Evolutionary conservation across 2,888 invertebrate genomes (phyloP).

Genomic region (Diarsia brunnea): DNA sequence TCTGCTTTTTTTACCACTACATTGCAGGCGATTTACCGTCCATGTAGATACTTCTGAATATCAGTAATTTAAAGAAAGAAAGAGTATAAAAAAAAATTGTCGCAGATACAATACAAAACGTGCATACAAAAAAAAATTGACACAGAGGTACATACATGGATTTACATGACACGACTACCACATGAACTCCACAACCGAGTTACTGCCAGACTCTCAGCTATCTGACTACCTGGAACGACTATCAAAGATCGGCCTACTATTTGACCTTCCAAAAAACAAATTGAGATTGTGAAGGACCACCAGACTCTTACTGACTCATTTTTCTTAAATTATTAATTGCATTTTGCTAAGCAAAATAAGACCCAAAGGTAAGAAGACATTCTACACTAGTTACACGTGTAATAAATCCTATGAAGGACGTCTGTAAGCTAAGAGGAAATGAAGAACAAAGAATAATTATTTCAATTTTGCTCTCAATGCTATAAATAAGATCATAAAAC

Average conservation of each 20-base stretch:
- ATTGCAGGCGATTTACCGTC: neutral
- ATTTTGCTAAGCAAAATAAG: too few species aligned
- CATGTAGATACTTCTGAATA: neutral
- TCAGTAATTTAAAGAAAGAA: neutral
- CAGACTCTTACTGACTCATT: too few species aligned
- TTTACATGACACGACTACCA: neutral
- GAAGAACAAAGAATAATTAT: neutral
- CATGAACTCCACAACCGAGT: neutral
- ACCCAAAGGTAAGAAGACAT: too few species aligned
- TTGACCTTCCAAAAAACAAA: neutral
- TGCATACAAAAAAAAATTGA: too few species aligned
- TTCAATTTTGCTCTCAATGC: neutral
- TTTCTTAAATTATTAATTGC: neutral
- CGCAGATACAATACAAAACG: too few species aligned
- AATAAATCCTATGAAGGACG: neutral
- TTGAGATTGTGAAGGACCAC: too few species aligned
- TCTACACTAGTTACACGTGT: too few species aligned
- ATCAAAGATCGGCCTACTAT: neutral
- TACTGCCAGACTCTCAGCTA: neutral
- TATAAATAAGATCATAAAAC: constrained; percentile 17
- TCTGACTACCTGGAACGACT: too few species aligned
- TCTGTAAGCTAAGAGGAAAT: constrained; percentile 3
- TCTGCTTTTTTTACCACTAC: neutral
- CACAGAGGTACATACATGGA: too few species aligned
- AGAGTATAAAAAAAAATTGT: too few species aligned